Evolutionary conservation across 2,888 invertebrate species (phyloP).

Genomic region (Dysmachus trigonus): DNA sequence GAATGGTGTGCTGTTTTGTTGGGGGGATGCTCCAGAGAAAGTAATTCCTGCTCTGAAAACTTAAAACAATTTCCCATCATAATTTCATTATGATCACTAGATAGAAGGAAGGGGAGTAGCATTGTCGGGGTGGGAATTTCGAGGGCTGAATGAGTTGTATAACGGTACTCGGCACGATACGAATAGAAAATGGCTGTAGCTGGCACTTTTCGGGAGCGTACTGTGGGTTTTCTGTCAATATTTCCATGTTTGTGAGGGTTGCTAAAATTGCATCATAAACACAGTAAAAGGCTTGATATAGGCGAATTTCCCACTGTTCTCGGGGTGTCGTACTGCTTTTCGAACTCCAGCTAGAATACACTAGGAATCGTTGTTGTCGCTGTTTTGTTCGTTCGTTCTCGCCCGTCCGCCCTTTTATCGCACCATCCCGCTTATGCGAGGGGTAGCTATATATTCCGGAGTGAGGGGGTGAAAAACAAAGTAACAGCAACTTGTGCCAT

Average conservation of each 20-base stretch:
- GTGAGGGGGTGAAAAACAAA: not conserved
- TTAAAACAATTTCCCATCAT: conserved; percentile 35
- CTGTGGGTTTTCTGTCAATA: not conserved
- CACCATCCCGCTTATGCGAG: not conserved
- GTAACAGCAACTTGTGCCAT: conserved; percentile 21
- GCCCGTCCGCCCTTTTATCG: not conserved
- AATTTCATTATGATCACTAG: conserved; percentile 30
- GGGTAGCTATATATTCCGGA: not conserved
- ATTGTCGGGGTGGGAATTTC: not conserved
- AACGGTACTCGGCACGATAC: not conserved
- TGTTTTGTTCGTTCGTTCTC: not conserved
- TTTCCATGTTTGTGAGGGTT: conserved; percentile 8
- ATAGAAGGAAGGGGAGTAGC: not conserved
- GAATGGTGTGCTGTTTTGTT: too few relatives aligned
- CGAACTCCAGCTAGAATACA: not conserved
- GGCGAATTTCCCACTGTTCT: conserved; percentile 28
- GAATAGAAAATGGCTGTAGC: not conserved
- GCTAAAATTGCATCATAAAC: conserved; percentile 24
- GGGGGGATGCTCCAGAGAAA: not conserved
- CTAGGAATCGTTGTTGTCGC: not conserved
- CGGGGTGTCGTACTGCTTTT: not conserved
- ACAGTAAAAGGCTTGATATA: conserved; percentile 5
- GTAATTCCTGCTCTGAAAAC: not conserved
- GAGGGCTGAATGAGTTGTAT: not conserved
- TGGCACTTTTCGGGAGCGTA: not conserved